Evolutionary conservation across 64 coral and sea anemone genomes (phyloP), one percentile per base, ranked within the genome.

Genomic region (Platygyra sinensis): DNA sequence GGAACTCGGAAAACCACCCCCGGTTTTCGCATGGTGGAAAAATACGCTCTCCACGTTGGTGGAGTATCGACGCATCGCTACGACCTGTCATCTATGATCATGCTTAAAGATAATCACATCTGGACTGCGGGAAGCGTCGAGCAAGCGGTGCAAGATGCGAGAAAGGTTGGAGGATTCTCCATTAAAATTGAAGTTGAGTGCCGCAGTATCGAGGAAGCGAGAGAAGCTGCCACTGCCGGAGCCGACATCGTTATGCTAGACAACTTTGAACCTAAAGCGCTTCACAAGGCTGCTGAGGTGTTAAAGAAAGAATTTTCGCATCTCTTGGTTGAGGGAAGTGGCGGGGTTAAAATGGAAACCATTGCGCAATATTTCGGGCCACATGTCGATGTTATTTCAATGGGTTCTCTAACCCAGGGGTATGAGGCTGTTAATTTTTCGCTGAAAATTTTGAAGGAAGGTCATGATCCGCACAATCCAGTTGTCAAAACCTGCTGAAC

Each of bases 31-130:
- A 71, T 96, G 27, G 97, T 96, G 31, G 97, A 99, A 77, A 99
- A 99, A 63, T 99, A 99, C 32, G 97, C 97, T 29, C 88, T 99
- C 24, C 33, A 93, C 62, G 89, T 99, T 5, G 94, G 97, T 15
- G 97, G 94, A 9, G 88, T 88, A 67, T 99, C 97, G 24, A 96
- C 87, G 12, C 97, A 99, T 72, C 94, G 97, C 3, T 94, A 91
- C 90, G 97, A 99, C 55, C 86, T 96, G 24, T 99, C 97, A 2
- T 93, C 97, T 1, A 96, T 99, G 97, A 91, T 99, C 61, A 99
- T 99, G 97, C 89, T 99, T 11, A 99, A 99, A 89, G 97, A 99
- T 46, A 99, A 99, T 52, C 97, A 99, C 55, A 96, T 99, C 67
- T 99, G 97, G 97, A 93, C 87, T 20, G 89, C 88, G 15, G 97